Evolutionary conservation across 2,113 vertebrate species (phyloP), one percentile per base, ranked within the genome.

Genomic region (Melanotaenia duboulayi): DNA sequence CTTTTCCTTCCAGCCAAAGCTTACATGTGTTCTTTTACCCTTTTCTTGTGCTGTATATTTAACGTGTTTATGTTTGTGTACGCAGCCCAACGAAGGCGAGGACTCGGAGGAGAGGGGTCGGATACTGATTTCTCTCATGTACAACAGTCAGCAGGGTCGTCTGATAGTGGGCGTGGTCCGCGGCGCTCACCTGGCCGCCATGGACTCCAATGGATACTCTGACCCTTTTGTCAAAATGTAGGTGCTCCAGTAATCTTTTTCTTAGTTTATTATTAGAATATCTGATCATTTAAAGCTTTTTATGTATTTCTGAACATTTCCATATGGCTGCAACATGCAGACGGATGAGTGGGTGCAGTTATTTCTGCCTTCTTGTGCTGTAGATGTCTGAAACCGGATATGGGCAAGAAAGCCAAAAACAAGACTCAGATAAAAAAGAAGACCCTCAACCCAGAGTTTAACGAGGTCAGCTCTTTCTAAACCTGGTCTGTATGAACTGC

Each of bases 371-470:
- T 20, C 56, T 14, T 40, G 39, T 71, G 20, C 23, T 51, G 37
- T 10, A 99, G 97, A 59, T 96, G 92, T 89, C 95, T 99, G 88
- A 99, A 96, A 86, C 97, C 97, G 0, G 97, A 99, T 84, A 97
- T 98, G 95, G 97, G 97, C 2, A 99, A 99, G 86, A 98, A 98
- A 77, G 96, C 96, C 32, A 99, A 99, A 82, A 95, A 96, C 87
- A 99, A 99, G 93, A 99, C 97, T 0, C 96, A 97, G 85, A 99
- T 96, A 25, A 99, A 99, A 82, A 99, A 98, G 95, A 99, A 99
- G 90, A 99, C 97, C 0, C 90, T 99, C 69, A 99, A 99, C 71
- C 97, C 97, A 0, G 97, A 99, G 75, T 99, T 96, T 88, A 99
- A 99, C 7, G 97, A 99, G 95, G 97, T 99, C 23, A 51, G 86